Percentiles rank a stretch among this genome's conserved stretches.
phyloP scores from a whole-genome alignment of 1,140 invertebrate genomes.

The Papilio machaon region DNA sequence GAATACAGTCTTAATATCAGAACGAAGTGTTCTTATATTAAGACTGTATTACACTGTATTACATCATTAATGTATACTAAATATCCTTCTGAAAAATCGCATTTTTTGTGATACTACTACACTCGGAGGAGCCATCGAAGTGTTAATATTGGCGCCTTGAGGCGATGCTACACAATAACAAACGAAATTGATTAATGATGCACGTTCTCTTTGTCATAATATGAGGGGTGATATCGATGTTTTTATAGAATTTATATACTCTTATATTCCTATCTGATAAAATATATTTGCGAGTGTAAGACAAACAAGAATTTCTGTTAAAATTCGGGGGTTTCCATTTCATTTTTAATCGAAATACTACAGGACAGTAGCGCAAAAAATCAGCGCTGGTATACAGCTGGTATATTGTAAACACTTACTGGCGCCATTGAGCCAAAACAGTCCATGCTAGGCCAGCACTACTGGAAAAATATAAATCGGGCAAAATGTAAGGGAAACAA shows the following conservation, averaged over 20 bases:
- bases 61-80: too few species aligned
- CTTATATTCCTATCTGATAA: background rate
- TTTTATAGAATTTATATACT: background rate
- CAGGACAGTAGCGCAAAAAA: too few species aligned
- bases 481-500: background rate
- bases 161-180: slow-evolving; percentile 30
- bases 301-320: background rate
- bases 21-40: too few species aligned
- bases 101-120: background rate
- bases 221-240: slow-evolving; percentile 31
- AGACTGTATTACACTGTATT: too few species aligned
- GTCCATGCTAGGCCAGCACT: too few species aligned
- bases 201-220: slow-evolving; percentile 7
- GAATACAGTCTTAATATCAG: too few species aligned
- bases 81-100: background rate
- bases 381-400: too few species aligned
- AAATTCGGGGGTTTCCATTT: too few species aligned
- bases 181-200: slow-evolving; percentile 38
- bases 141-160: slow-evolving; percentile 33
- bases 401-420: too few species aligned
- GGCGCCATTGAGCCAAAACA: too few species aligned
- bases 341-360: too few species aligned
- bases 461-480: too few species aligned
- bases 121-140: background rate
- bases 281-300: background rate